Conservation (phyloP, 2,888 invertebrate genomes). For the Tachina fera region DNA sequence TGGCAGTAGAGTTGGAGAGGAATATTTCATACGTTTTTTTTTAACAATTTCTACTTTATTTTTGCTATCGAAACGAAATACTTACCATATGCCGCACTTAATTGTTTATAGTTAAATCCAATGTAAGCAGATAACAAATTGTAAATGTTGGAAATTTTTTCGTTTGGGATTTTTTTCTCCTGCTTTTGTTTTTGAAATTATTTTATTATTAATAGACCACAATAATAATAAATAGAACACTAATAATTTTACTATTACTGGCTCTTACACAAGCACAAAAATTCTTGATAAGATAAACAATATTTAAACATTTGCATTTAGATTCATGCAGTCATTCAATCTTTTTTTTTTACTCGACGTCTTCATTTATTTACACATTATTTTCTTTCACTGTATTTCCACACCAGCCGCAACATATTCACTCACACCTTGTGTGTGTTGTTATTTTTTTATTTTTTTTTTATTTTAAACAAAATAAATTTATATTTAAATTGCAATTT, state of each 20-base stretch:
- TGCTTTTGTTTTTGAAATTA: not conserved
- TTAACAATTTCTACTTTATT: no score
- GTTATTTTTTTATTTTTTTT: no score
- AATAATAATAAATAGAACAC: constrained; percentile 3
- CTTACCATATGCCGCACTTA: constrained; percentile 31
- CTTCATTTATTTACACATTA: not conserved
- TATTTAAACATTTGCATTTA: constrained; percentile 63
- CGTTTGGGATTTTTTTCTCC: not conserved
- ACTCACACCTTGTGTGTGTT: not conserved
- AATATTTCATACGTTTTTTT: no score
- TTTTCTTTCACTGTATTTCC: constrained; percentile 18
- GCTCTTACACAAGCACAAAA: constrained; percentile 12
- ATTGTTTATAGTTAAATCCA: not conserved
- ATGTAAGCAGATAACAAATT: not conserved
- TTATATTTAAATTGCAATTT: not conserved
- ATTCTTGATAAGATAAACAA: constrained; percentile 69
- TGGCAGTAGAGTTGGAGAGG: no score
- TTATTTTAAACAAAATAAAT: not conserved
- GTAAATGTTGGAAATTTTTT: not conserved
- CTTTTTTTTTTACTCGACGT: not conserved
- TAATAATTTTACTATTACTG: constrained; percentile 2
- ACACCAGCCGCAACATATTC: not conserved
- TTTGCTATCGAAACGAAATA: not conserved
- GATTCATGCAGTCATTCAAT: constrained; percentile 17
- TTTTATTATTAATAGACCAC: constrained; percentile 7